Conservation (phyloP, 2,888 invertebrate species). For the Diadromus collaris region DNA sequence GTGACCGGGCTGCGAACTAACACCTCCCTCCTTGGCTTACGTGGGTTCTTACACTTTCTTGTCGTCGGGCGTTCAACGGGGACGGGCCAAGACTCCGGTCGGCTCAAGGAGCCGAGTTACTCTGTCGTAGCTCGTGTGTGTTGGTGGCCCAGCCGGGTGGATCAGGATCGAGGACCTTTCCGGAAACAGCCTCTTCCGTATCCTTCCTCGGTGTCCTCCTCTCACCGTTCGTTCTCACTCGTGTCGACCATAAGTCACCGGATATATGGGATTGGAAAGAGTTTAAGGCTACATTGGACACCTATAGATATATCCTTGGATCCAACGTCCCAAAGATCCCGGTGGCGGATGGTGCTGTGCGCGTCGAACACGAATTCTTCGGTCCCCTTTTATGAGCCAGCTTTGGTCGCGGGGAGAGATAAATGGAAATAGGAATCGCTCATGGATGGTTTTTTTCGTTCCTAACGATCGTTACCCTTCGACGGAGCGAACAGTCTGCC, state of each 20-base stretch:
- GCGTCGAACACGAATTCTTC: conserved; percentile 27
- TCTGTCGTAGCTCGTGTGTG: conserved; percentile 27
- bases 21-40: conserved; percentile 55
- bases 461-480: conserved; percentile 15
- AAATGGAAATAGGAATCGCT: conserved; percentile 30
- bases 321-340: conserved; percentile 7
- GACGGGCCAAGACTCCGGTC: background rate
- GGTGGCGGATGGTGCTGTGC: no score
- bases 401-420: conserved; percentile 28
- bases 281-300: conserved; percentile 59
- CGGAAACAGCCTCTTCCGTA: conserved; percentile 54
- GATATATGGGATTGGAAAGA: conserved; percentile 69
- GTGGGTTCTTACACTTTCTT: conserved; percentile 53
- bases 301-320: conserved; percentile 12
- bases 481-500: background rate
- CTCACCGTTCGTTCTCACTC: conserved; percentile 46
- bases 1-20: conserved; percentile 73
- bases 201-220: conserved; percentile 14
- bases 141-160: conserved; percentile 33
- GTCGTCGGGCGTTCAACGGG: conserved; percentile 42
- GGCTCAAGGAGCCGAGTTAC: conserved; percentile 22
- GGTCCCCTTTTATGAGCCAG: conserved; percentile 14
- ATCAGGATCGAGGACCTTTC: conserved; percentile 61
- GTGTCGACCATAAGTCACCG: conserved; percentile 68
- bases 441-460: conserved; percentile 12